Base-by-base conservation (phyloP, 1,140 invertebrate genomes). In the Caenorhabditis tropicalis region DNA sequence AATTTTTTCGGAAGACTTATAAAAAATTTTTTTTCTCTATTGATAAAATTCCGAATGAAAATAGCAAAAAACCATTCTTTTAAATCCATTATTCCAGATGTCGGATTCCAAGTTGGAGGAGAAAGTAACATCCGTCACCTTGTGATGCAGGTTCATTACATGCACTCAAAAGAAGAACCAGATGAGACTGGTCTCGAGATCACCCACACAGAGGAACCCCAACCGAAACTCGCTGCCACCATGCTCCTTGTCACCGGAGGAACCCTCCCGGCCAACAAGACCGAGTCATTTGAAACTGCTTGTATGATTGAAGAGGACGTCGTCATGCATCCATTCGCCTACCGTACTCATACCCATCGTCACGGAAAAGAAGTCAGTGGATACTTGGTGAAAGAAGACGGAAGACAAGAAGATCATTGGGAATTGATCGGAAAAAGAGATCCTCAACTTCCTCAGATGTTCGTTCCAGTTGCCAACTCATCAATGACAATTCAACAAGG, bases 121-220 rank as follows among this genome's bases (percentile, higher is more conserved):
- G 88, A 89, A 24, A 91, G 93, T 0, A 88, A 87, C 36, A 92
- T 93, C 79, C 91, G 92, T 79, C 93, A 93, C 85, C 88, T 94
- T 33, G 93, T 94, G 0, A 92, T 99, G 4, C 97, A 99, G 27
- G 95, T 99, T 2, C 97, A 99, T 92, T 99, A 99, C 91, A 94
- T 94, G 0, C 92, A 94, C 82, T 94, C 85, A 24, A 80, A 65
- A 43, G 48, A 84, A 10, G 82, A 87, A 58, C 81, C 87, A 10
- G 90, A 91, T 82, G 85, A 70, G 70, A 86, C 83, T 19, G 90
- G 90, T 39, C 82, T 91, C n/a, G 58, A 80, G 12, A 51, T 90
- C 7, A 58, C 88, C 4, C 87, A 90, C 27, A 89, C 86, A 39
- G 88, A 91, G 88, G 88, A 87, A 83, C 88, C 74, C 10, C 81